These are phyloP conservation scores for Platorchestia sp. DNA, from an alignment of 1,140 invertebrate species.

Conservation along the genomic window DNA sequence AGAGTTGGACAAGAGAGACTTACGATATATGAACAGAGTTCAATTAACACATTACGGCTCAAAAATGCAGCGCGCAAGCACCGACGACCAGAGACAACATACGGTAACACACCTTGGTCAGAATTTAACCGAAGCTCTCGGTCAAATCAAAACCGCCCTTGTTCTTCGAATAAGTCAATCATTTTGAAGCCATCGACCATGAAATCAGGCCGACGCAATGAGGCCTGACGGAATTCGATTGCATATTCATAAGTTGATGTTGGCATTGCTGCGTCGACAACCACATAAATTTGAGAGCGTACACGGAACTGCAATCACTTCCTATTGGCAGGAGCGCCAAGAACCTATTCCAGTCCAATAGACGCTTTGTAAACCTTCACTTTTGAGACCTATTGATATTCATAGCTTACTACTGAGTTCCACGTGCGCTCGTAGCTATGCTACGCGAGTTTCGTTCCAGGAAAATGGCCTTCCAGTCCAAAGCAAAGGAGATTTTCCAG, in stretches of 20 bases:
- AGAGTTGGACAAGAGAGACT: too few species aligned
- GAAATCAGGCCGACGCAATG: neutral
- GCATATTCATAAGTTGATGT: neutral
- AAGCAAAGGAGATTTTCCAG: neutral
- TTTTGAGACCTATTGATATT: slow-evolving; percentile 2
- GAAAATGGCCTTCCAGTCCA: neutral
- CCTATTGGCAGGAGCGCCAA: neutral
- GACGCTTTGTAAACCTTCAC: neutral
- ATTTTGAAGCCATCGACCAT: neutral
- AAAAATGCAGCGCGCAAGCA: neutral
- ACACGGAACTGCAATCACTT: neutral
- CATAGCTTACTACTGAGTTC: neutral
- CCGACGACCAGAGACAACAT: too few species aligned
- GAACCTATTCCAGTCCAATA: slow-evolving; percentile 7
- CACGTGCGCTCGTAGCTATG: neutral
- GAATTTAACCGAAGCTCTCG: neutral
- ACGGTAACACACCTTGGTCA: neutral
- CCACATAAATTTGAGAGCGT: neutral
- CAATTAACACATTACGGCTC: neutral
- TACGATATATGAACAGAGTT: neutral
- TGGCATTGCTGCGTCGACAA: neutral
- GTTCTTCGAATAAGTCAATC: neutral
- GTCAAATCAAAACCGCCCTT: neutral
- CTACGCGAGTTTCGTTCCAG: neutral
- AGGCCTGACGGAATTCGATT: neutral